phyloP scores from a whole-genome alignment of 2,888 invertebrate genomes.

The Chalcis sispes region DNA sequence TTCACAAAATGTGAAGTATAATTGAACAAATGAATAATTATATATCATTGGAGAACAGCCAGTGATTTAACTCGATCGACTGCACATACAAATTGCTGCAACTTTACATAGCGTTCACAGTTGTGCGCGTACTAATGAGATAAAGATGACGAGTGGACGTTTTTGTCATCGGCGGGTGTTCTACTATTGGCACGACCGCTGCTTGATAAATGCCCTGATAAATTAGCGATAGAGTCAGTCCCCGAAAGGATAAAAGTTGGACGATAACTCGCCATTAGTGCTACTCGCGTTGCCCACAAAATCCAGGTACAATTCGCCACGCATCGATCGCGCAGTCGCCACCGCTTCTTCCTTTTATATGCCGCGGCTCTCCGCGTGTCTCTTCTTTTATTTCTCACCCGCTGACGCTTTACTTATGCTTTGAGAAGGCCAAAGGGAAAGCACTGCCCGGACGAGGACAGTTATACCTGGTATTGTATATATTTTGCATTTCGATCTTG shows the following conservation, averaged over 20 bases:
- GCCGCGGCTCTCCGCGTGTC: constrained; percentile 2
- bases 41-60: background rate
- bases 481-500: no score
- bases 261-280: constrained; percentile 55
- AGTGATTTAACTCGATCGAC: constrained; percentile 9
- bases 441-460: no score
- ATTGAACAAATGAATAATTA: background rate
- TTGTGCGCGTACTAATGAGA: no score
- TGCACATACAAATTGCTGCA: constrained; percentile 56
- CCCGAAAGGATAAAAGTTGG: background rate
- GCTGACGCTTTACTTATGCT: no score
- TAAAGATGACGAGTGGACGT: no score
- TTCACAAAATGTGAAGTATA: background rate
- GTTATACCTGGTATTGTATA: no score
- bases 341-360: constrained; percentile 12
- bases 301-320: constrained; percentile 49
- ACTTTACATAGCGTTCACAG: background rate
- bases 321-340: constrained; percentile 11
- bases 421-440: no score
- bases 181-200: constrained; percentile 19
- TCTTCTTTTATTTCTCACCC: background rate
- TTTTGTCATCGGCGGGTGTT: no score
- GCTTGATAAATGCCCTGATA: constrained; percentile 63
- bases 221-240: constrained; percentile 21
- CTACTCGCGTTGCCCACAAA: constrained; percentile 39